Conservation (phyloP, 2,113 vertebrate genomes). For the Kryptolebias marmoratus region DNA sequence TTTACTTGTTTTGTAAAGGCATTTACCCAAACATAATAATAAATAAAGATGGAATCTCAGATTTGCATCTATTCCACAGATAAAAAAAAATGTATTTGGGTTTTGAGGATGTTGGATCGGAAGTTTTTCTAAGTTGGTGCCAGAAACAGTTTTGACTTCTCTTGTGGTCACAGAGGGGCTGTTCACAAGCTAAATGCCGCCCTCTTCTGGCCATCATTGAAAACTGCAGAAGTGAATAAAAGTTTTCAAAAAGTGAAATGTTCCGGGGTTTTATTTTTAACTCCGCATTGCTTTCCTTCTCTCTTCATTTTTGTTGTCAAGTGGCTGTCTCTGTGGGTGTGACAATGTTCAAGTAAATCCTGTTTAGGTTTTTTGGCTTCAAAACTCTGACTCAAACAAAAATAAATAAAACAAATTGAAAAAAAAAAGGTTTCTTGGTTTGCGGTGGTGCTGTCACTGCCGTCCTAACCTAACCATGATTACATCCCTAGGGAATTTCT, state of each 20-base stretch:
- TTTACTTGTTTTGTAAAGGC: too few relatives aligned
- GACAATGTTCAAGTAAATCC: constrained; percentile 10
- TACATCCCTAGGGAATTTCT: constrained; percentile 56
- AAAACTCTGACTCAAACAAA: constrained; percentile 9
- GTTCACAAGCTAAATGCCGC: constrained; percentile 17
- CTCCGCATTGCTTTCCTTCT: background rate
- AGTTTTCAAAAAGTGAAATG: too few relatives aligned
- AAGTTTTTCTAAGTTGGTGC: too few relatives aligned
- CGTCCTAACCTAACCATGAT: constrained; percentile 50
- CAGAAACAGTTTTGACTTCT: too few relatives aligned
- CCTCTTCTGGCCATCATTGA: constrained; percentile 42
- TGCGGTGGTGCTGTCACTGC: constrained; percentile 29
- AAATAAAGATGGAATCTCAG: too few relatives aligned
- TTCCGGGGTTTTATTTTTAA: background rate
- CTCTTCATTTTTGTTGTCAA: background rate
- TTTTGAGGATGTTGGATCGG: too few relatives aligned
- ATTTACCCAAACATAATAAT: too few relatives aligned
- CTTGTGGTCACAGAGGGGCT: background rate
- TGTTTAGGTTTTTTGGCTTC: background rate
- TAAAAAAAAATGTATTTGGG: too few relatives aligned
- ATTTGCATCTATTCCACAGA: too few relatives aligned
- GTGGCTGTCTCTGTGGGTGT: background rate
- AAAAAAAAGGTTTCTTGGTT: constrained; percentile 12
- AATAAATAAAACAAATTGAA: background rate
- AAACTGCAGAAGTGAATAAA: constrained; percentile 9